phyloP scores from a whole-genome alignment of 2,797 vertebrate genomes.

The Malurus leucopterus region DNA sequence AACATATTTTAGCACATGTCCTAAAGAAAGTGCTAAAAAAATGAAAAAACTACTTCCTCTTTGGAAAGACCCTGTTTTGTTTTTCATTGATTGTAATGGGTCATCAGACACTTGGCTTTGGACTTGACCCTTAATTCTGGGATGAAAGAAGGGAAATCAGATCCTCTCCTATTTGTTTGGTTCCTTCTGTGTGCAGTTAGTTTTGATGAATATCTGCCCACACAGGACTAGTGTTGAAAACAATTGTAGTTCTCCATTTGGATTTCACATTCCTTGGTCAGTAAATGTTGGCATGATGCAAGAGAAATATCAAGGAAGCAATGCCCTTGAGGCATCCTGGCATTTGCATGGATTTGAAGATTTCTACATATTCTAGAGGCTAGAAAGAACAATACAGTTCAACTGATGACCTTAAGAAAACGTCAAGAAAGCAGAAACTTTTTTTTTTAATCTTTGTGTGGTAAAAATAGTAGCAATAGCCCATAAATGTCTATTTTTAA shows the following conservation, averaged over 20 bases:
- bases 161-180: neutral
- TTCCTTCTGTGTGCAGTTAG: neutral
- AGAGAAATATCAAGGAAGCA: neutral
- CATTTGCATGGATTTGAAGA: neutral
- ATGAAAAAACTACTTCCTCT: neutral
- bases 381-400: slow-evolving; percentile 11
- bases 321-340: slow-evolving; percentile 10
- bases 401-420: slow-evolving; percentile 5
- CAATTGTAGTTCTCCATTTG: neutral
- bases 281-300: slow-evolving; percentile 2
- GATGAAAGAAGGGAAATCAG: neutral
- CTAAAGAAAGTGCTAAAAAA: neutral
- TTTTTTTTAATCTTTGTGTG: neutral
- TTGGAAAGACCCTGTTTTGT: neutral
- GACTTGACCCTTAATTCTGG: neutral
- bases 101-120: neutral
- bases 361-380: neutral
- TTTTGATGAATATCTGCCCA: slow-evolving; percentile 12
- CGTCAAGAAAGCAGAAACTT: neutral
- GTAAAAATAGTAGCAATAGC: neutral
- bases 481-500: neutral
- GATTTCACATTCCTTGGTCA: slow-evolving; percentile 11
- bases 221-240: neutral
- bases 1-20: neutral
- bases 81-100: neutral